phyloP scores from a whole-genome alignment of 2,797 vertebrate genomes.

The Danio choprae region DNA sequence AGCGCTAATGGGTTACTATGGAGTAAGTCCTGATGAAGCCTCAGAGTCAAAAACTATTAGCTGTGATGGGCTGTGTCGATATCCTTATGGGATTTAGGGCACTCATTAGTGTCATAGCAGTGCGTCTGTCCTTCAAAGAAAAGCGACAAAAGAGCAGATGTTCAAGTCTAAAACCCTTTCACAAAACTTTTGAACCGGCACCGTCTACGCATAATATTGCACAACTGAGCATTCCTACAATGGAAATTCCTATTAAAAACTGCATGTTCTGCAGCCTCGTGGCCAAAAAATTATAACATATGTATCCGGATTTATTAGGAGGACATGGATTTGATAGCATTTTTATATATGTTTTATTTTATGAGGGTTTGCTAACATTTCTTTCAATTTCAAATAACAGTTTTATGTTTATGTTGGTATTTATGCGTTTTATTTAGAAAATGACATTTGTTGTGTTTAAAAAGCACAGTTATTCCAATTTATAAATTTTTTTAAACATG shows the following conservation, averaged over 20 bases:
- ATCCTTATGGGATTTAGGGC: slow-evolving; percentile 46
- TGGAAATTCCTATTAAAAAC: background rate
- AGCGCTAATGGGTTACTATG: slow-evolving; percentile 68
- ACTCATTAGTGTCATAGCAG: slow-evolving; percentile 46
- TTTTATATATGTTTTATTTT: too few species aligned
- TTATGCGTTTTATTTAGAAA: too few species aligned
- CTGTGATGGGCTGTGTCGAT: slow-evolving; percentile 62
- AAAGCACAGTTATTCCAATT: too few species aligned
- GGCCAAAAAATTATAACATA: too few species aligned
- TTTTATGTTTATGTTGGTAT: too few species aligned
- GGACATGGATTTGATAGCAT: too few species aligned
- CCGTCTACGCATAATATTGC: background rate
- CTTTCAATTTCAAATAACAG: too few species aligned
- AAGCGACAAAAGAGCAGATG: slow-evolving; percentile 15
- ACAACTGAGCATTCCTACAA: background rate
- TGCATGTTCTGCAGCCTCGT: background rate
- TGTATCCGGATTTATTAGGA: too few species aligned
- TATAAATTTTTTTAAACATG: too few species aligned
- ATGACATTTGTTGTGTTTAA: too few species aligned
- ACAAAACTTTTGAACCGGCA: slow-evolving; percentile 7
- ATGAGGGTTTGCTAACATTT: too few species aligned
- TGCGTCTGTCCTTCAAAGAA: slow-evolving; percentile 30
- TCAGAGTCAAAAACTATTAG: slow-evolving; percentile 64
- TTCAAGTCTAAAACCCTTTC: slow-evolving; percentile 16
- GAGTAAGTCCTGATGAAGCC: slow-evolving; percentile 68